A percentile compares a stretch with the other conserved stretches of the same genome.
These are phyloP conservation scores for Rhaphigaster nebulosa DNA, from an alignment of 2,888 invertebrate genomes.

Conservation along the genomic window DNA sequence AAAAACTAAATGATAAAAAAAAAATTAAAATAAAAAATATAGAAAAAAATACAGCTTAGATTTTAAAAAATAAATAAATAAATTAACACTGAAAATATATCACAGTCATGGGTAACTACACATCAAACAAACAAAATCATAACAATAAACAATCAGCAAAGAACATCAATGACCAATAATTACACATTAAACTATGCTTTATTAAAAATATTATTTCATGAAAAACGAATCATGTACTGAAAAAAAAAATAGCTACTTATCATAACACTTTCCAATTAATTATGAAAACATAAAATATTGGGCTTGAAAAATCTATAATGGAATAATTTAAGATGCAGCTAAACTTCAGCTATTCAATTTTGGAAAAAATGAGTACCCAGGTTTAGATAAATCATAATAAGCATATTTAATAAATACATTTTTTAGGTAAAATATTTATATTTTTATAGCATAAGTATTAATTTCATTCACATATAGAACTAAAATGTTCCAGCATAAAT, in stretches of 20 bases:
- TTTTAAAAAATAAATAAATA: slow-evolving; percentile 44
- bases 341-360: not conserved
- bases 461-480: not conserved
- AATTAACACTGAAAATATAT: slow-evolving; percentile 50
- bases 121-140: slow-evolving; percentile 47
- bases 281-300: slow-evolving; percentile 18
- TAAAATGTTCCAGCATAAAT: not conserved
- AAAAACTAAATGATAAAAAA: slow-evolving; percentile 54
- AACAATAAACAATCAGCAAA: slow-evolving; percentile 34
- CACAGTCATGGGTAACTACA: slow-evolving; percentile 48
- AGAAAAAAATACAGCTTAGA: slow-evolving; percentile 51
- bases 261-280: slow-evolving; percentile 52
- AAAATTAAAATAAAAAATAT: slow-evolving; percentile 53
- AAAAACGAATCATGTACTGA: slow-evolving; percentile 8
- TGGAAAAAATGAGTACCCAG: not conserved
- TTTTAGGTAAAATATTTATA: not conserved
- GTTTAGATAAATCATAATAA: not conserved
- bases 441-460: not conserved
- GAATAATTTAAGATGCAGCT: too few relatives aligned
- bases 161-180: slow-evolving; percentile 33
- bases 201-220: slow-evolving; percentile 39
- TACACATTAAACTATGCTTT: slow-evolving; percentile 25
- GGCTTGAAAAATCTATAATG: slow-evolving; percentile 55
- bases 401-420: not conserved
- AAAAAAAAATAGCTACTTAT: slow-evolving; percentile 38